Evolutionary conservation across 2,888 invertebrate species (phyloP).

Genomic region (Conistra vaccinii): DNA sequence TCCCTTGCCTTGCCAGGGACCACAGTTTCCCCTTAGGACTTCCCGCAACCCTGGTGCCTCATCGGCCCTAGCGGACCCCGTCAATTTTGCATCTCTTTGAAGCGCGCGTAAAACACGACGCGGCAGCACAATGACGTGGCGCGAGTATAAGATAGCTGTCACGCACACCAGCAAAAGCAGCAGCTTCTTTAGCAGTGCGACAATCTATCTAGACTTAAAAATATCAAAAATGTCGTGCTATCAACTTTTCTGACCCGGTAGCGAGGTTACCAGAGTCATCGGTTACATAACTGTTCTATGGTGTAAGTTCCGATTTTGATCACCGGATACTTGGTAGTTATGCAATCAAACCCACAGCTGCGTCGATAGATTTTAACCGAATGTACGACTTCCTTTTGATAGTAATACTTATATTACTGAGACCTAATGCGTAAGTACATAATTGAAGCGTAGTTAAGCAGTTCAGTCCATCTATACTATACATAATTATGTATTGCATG

Average conservation of each 20-base stretch:
- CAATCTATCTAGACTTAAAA: too few relatives aligned
- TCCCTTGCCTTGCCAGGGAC: too few relatives aligned
- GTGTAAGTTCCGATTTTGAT: conserved; percentile 31
- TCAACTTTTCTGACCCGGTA: conserved; percentile 26
- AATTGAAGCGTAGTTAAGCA: neutral
- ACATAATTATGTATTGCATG: too few relatives aligned
- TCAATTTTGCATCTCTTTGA: too few relatives aligned
- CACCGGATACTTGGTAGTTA: conserved; percentile 24
- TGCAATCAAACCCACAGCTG: conserved; percentile 9
- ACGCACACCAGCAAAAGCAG: too few relatives aligned
- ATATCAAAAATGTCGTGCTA: neutral
- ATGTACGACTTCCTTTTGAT: conserved; percentile 26
- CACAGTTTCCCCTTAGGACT: too few relatives aligned
- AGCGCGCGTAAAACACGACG: too few relatives aligned
- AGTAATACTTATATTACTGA: conserved; percentile 9
- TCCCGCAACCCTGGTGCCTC: too few relatives aligned
- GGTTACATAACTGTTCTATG: conserved; percentile 29
- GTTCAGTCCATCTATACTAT: neutral
- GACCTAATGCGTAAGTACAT: neutral
- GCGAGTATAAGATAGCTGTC: too few relatives aligned
- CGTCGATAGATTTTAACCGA: conserved; percentile 2
- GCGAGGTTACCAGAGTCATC: neutral
- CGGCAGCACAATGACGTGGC: too few relatives aligned
- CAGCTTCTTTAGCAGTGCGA: too few relatives aligned
- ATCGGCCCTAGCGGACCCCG: too few relatives aligned